Evolutionary conservation across 1,140 invertebrate species (phyloP).

Genomic region (Cyphomyrmex costatus): DNA sequence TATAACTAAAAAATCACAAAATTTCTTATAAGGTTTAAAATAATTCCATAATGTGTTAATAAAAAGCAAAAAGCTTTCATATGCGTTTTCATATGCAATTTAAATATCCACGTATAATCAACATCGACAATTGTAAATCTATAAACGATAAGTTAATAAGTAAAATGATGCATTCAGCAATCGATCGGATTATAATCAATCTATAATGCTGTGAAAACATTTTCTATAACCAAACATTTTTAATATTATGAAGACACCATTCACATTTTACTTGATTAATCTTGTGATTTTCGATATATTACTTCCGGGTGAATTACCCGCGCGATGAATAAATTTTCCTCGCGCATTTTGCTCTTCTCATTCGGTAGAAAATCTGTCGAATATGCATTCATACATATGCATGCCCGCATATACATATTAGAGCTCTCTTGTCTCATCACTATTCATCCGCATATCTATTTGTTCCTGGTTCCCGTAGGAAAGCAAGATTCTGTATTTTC

Average conservation of each 20-base stretch:
- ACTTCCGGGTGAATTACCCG: constrained; percentile 70
- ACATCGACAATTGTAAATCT: constrained; percentile 14
- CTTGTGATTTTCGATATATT: constrained; percentile 66
- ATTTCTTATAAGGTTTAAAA: not conserved
- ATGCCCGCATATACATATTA: constrained; percentile 75
- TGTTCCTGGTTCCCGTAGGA: constrained; percentile 67
- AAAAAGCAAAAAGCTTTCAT: not conserved
- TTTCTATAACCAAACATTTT: constrained; percentile 26
- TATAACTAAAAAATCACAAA: not conserved
- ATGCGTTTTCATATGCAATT: constrained; percentile 22
- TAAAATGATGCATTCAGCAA: constrained; percentile 18
- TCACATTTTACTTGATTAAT: constrained; percentile 62
- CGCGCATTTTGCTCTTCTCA: constrained; percentile 63
- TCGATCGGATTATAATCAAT: not conserved
- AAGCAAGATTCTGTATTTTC: constrained; percentile 67
- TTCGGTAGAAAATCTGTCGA: constrained; percentile 73
- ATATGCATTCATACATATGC: constrained; percentile 78
- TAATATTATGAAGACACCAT: constrained; percentile 39
- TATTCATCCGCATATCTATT: constrained; percentile 73
- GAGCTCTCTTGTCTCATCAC: constrained; percentile 74
- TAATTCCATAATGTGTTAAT: constrained; percentile 20
- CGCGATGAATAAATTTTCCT: constrained; percentile 70
- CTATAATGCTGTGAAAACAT: constrained; percentile 23
- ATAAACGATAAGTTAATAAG: constrained; percentile 5
- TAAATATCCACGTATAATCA: constrained; percentile 15